A percentile compares a stretch with the other conserved stretches of the same genome.
phyloP scores from a whole-genome alignment of 1,140 invertebrate species.

The Copidosoma floridanum region DNA sequence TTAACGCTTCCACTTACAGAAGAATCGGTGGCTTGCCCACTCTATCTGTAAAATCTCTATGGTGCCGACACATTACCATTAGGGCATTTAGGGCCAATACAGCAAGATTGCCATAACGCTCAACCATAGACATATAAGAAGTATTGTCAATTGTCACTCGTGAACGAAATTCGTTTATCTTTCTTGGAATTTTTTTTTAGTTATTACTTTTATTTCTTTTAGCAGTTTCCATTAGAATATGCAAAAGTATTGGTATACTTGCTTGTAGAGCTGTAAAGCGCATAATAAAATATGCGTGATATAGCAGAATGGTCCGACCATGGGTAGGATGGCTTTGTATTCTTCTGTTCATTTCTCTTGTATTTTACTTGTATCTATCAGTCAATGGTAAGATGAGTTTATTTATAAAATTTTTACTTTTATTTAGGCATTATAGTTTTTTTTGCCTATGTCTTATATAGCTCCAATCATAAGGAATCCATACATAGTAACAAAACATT shows the following conservation, averaged over 20 bases:
- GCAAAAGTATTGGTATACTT: not conserved
- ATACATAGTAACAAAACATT: constrained; percentile 3
- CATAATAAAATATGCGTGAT: constrained; percentile 40
- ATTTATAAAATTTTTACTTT: not conserved
- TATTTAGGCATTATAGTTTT: not conserved
- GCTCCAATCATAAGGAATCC: constrained; percentile 30
- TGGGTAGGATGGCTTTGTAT: constrained; percentile 47
- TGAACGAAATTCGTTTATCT: too few relatives aligned
- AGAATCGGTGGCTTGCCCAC: too few relatives aligned
- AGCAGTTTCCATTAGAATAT: not conserved
- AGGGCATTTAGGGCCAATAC: too few relatives aligned
- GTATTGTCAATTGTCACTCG: too few relatives aligned
- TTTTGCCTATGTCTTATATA: constrained; percentile 21
- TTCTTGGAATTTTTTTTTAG: not conserved
- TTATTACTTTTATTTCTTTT: not conserved
- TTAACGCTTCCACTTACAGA: too few relatives aligned
- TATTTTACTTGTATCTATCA: constrained; percentile 47
- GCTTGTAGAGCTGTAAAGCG: constrained; percentile 4
- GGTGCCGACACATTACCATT: too few relatives aligned
- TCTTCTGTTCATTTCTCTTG: constrained; percentile 37
- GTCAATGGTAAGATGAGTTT: constrained; percentile 42
- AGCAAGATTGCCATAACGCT: too few relatives aligned
- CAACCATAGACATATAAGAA: too few relatives aligned
- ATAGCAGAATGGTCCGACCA: constrained; percentile 47
- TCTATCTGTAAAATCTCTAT: too few relatives aligned